A percentile compares a stretch with the other conserved stretches of the same genome.
Conservation (phyloP, 35 echinoderm and acorn worm genomes). For the Amphiura filiformis region DNA sequence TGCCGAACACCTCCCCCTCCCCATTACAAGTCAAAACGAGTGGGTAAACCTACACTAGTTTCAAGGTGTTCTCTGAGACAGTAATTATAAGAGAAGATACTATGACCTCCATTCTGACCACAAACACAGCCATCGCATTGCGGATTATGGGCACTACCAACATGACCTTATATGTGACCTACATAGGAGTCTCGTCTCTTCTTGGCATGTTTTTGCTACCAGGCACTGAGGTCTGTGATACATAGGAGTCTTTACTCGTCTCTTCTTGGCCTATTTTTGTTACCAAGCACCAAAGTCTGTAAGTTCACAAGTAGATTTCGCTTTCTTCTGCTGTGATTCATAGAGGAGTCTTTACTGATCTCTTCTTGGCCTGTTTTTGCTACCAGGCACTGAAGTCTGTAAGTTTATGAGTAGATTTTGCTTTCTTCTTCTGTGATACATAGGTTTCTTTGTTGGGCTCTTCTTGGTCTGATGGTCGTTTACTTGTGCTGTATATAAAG, state of each 20-base stretch:
- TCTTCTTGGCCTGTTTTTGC: conserved; percentile 2
- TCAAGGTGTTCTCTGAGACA: too few species aligned
- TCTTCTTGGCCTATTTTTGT: conserved; percentile 20
- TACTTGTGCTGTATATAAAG: conserved; percentile 15
- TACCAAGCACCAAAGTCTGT: conserved; percentile 90
- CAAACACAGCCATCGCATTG: too few species aligned
- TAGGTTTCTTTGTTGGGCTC: not conserved
- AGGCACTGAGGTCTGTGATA: conserved; percentile 79
- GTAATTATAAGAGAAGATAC: too few species aligned
- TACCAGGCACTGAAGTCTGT: conserved; percentile 94
- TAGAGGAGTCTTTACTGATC: not conserved
- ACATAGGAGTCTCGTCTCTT: too few species aligned
- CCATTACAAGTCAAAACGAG: too few species aligned
- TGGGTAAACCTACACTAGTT: too few species aligned
- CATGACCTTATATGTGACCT: too few species aligned
- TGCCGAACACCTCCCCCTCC: too few species aligned
- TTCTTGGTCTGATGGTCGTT: conserved; percentile 33
- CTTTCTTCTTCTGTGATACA: conserved; percentile 69
- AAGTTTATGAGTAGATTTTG: conserved; percentile 56
- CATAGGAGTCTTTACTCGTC: not conserved
- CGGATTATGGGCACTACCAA: too few species aligned
- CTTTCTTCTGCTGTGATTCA: conserved; percentile 64
- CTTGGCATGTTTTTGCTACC: conserved; percentile 46
- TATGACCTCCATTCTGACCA: too few species aligned
- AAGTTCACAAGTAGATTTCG: conserved; percentile 53